Evolutionary conservation across 2,797 vertebrate species (phyloP).

Genomic region (Lepilemur septentrionalis): DNA sequence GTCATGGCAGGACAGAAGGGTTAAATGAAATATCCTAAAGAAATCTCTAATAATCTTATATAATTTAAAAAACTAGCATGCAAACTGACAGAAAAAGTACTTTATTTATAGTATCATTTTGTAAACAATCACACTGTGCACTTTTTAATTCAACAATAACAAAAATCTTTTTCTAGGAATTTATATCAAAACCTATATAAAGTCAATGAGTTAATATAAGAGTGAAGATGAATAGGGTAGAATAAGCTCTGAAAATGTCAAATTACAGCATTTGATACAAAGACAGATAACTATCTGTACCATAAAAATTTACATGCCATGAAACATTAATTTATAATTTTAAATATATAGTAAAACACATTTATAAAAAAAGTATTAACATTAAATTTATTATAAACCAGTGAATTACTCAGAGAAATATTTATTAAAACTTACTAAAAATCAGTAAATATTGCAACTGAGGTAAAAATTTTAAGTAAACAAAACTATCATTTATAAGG

Average conservation of each 20-base stretch:
- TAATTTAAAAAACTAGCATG: slow-evolving; percentile 15
- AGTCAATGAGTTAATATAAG: slow-evolving; percentile 50
- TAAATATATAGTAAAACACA: slow-evolving; percentile 75
- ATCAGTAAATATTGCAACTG: slow-evolving; percentile 69
- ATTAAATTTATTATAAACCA: slow-evolving; percentile 67
- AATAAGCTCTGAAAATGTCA: slow-evolving; percentile 49
- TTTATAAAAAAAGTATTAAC: slow-evolving; percentile 65
- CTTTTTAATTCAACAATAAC: slow-evolving; percentile 60
- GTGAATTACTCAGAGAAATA: slow-evolving; percentile 66
- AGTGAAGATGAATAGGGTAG: not conserved
- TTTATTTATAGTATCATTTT: slow-evolving; percentile 66
- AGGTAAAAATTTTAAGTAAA: slow-evolving; percentile 77
- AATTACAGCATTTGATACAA: slow-evolving; percentile 61
- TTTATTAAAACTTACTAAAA: slow-evolving; percentile 79
- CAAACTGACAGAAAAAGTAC: slow-evolving; percentile 50
- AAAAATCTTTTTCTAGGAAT: not conserved
- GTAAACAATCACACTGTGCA: slow-evolving; percentile 73
- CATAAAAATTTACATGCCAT: slow-evolving; percentile 71
- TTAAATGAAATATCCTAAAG: slow-evolving; percentile 44
- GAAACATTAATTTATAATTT: slow-evolving; percentile 70
- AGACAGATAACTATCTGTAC: slow-evolving; percentile 64
- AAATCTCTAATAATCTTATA: not conserved
- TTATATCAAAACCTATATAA: slow-evolving; percentile 62
- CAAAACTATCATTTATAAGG: slow-evolving; percentile 52
- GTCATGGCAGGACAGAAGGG: not conserved